These are phyloP conservation scores for Standfussiana lucernea DNA, from an alignment of 2,888 invertebrate species.

Conservation along the genomic window DNA sequence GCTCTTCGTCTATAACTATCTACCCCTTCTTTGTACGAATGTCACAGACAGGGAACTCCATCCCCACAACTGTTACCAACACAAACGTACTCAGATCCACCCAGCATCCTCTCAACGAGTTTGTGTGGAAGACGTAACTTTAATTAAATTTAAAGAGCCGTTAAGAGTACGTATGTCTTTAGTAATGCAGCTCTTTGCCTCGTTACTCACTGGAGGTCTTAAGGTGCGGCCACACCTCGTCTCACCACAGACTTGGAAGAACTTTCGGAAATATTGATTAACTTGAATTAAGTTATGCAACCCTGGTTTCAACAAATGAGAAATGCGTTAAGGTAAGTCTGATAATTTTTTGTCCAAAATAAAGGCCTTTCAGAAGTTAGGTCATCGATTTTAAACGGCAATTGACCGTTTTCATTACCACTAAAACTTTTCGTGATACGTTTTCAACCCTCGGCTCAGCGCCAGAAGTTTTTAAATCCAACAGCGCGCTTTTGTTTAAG, in stretches of 20 bases:
- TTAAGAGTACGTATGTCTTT: conserved; percentile 47
- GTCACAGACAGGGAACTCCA: background rate
- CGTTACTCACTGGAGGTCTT: conserved; percentile 26
- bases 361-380: too few relatives aligned
- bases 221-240: conserved; percentile 9
- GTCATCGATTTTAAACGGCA: too few relatives aligned
- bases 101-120: conserved; percentile 41
- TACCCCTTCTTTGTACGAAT: background rate
- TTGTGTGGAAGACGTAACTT: conserved; percentile 64
- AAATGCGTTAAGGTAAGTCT: too few relatives aligned
- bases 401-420: too few relatives aligned
- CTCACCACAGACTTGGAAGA: background rate
- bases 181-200: conserved; percentile 31
- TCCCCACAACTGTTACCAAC: conserved; percentile 4
- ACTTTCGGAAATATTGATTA: background rate
- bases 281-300: background rate
- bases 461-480: too few relatives aligned
- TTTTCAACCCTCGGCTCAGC: too few relatives aligned
- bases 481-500: too few relatives aligned
- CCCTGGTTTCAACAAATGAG: too few relatives aligned
- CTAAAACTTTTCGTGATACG: too few relatives aligned
- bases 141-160: conserved; percentile 68
- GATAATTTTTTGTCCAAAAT: too few relatives aligned
- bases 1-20: background rate
- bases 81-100: conserved; percentile 29